These are phyloP conservation scores for Caenorhabditis tropicalis DNA, from an alignment of 1,140 invertebrate genomes.

Conservation along the genomic window DNA sequence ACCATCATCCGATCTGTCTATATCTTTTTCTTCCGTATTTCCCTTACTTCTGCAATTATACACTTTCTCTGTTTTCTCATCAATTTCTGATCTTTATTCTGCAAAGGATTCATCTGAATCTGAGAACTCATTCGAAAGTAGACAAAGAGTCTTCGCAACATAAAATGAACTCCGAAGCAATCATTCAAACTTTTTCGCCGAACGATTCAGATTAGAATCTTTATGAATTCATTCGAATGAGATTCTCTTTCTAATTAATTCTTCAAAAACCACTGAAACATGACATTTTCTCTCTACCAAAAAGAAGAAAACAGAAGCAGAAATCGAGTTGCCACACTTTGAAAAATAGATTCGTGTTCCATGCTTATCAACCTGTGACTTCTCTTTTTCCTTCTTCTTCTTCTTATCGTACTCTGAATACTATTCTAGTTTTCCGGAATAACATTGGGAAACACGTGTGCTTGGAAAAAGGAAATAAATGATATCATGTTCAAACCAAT, in stretches of 20 bases:
- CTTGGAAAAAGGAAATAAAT: neutral
- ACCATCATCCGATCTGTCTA: neutral
- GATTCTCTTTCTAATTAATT: neutral
- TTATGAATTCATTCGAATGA: neutral
- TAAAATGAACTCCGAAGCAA: no score
- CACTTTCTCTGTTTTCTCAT: neutral
- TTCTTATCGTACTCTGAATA: slow-evolving; percentile 26
- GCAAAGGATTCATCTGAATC: neutral
- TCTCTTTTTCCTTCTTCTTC: neutral
- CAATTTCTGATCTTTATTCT: neutral
- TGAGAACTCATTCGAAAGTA: no score
- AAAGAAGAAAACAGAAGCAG: neutral
- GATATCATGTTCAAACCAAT: neutral
- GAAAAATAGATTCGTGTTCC: neutral
- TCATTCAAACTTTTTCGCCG: neutral
- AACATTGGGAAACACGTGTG: neutral
- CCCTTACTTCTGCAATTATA: slow-evolving; percentile 4
- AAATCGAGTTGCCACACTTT: neutral
- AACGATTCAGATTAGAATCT: neutral
- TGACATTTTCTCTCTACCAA: neutral
- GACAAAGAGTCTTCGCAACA: no score
- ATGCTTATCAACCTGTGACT: slow-evolving; percentile 27
- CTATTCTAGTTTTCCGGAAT: neutral
- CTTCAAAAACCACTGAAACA: neutral
- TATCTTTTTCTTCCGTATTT: slow-evolving; percentile 33